Evolutionary conservation across 2,113 vertebrate species (phyloP), one percentile per base, ranked within the genome.

Genomic region (Gorsachius goisagi): DNA sequence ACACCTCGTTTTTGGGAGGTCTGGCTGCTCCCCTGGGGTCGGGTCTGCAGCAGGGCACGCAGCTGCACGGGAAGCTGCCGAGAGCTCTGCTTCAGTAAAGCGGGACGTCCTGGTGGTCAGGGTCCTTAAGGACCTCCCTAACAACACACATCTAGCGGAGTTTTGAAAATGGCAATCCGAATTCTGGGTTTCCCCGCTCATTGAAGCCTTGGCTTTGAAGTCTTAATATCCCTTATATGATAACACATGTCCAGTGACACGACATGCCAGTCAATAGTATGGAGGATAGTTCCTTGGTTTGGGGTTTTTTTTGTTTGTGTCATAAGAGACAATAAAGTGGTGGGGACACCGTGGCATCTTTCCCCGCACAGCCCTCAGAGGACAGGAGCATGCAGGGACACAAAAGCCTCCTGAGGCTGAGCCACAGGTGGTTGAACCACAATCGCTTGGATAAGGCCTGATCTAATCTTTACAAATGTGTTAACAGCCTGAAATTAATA

Each of bases 51-150:
- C 35, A 6, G 56, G 76, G 87, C 84, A 14, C 80, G 0, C 95
- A 96, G 95, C 95, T 96, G 94, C 94, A 96, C 8, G 82, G 94
- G 95, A 97, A 96, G 81, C 80, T 22, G 86, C 93, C 2, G 75
- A 62, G 75, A 73, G 90, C 92, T 94, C 62, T 86, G 94, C 92
- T 95, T 66, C 92, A 95, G 14, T 90, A 91, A 50, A 86, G 59
- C 17, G 21, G 88, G 69, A 94, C 81, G 2, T 64, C 12, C 77
- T 50, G 68, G 68, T 37, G 77, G 23, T 62, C 59, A 30, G 32
- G 79, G 75, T 37, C 83, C 73, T 39, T 32, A n/a, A 18, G 2
- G 47, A 39, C 45, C 78, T 64, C 69, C 78, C 55, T 21, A 67
- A 39, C 91, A 62, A 47, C 86, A 76, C 56, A 14, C 24, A 7